Percentiles rank a stretch among this genome's conserved stretches.
These are phyloP conservation scores for Parus major DNA, from an alignment of 2,113 vertebrate species.

Conservation along the genomic window DNA sequence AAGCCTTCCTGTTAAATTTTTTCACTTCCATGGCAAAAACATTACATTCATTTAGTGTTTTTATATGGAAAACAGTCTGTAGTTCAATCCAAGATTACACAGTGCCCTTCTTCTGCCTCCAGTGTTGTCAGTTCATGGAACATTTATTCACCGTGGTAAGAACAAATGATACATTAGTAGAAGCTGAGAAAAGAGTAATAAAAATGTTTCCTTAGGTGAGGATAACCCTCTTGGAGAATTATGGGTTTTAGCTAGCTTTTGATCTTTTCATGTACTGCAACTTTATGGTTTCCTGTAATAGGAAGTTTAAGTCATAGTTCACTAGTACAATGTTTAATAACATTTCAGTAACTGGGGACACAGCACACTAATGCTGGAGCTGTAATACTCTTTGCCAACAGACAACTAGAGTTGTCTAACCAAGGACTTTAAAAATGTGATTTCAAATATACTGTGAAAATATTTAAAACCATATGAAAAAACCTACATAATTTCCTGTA, in stretches of 20 bases:
- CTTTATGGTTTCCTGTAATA: conserved; percentile 54
- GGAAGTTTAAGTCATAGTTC: conserved; percentile 61
- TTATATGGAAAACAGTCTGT: neutral
- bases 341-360: neutral
- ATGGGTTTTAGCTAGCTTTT: neutral
- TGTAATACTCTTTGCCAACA: neutral
- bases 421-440: neutral
- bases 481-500: neutral
- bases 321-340: conserved; percentile 25
- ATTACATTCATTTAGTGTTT: neutral
- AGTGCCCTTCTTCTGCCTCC: neutral
- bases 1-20: neutral
- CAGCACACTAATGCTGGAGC: neutral
- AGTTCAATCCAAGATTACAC: neutral
- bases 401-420: neutral
- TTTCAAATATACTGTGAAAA: neutral
- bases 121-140: neutral
- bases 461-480: neutral
- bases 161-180: conserved; percentile 3
- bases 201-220: conserved; percentile 29
- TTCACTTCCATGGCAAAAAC: neutral
- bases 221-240: conserved; percentile 14
- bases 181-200: conserved; percentile 19
- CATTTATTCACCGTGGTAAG: neutral
- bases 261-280: conserved; percentile 33